Evolutionary conservation across 2,797 vertebrate genomes (phyloP).

Genomic region (Ammospiza maritima): DNA sequence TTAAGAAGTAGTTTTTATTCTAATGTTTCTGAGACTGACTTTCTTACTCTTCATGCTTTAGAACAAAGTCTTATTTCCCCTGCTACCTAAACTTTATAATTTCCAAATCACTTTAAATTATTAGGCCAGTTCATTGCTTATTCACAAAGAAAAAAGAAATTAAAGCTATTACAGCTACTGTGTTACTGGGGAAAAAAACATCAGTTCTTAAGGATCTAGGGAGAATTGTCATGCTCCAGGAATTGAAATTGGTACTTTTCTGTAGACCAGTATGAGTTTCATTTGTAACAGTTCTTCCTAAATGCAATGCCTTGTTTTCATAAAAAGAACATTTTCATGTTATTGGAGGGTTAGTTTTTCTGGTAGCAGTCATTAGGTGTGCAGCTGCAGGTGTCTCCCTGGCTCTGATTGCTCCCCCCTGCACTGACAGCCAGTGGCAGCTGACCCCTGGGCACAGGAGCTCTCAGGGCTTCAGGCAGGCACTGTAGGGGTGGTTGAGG

Average conservation of each 20-base stretch:
- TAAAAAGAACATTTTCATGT: background rate
- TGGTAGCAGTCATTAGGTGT: background rate
- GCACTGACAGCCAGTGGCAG: background rate
- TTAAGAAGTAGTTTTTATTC: background rate
- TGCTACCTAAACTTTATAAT: background rate
- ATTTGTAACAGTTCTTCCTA: background rate
- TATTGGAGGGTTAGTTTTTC: background rate
- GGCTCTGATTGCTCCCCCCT: background rate
- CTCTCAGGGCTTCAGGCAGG: background rate
- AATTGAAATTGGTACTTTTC: background rate
- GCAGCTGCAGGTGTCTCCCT: background rate
- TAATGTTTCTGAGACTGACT: background rate
- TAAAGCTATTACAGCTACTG: background rate
- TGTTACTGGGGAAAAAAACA: accelerated
- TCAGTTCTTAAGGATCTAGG: background rate
- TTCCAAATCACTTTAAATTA: background rate
- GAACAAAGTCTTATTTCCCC: background rate
- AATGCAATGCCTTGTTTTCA: background rate
- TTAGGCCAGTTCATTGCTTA: background rate
- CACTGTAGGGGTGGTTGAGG: accelerated
- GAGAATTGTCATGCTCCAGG: background rate
- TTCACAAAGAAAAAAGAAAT: background rate
- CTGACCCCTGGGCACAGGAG: background rate
- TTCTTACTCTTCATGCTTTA: background rate
- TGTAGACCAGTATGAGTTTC: background rate